Percentiles rank a stretch among this genome's conserved stretches.
Evolutionary conservation across 1,140 invertebrate species (phyloP).

Genomic region (Eupristina koningsbergeri): DNA sequence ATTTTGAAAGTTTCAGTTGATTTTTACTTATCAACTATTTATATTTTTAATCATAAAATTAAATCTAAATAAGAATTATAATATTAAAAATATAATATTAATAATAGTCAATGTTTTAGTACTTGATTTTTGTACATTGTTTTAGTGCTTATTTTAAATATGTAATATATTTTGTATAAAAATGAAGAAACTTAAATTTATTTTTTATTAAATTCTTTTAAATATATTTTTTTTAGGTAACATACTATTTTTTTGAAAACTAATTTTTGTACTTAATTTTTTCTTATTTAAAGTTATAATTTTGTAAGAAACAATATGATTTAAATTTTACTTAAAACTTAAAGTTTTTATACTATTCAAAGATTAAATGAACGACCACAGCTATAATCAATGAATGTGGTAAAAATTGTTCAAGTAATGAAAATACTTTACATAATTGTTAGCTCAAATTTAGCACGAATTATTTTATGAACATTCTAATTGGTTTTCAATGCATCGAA

Average conservation of each 20-base stretch:
- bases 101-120: not conserved
- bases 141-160: not conserved
- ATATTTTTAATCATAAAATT: not conserved
- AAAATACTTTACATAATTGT: too few species aligned
- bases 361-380: not conserved
- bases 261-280: not conserved
- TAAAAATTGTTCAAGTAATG: not conserved
- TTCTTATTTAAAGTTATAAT: not conserved
- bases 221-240: not conserved
- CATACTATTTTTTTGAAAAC: not conserved
- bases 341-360: not conserved
- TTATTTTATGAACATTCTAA: not conserved
- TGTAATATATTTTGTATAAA: not conserved
- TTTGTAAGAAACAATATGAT: not conserved
- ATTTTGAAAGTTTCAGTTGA: too few species aligned
- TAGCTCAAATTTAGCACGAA: not conserved
- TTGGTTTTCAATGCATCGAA: slow-evolving; percentile 10
- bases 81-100: not conserved
- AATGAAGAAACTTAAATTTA: not conserved
- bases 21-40: too few species aligned
- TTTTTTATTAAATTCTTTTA: not conserved
- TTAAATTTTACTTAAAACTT: not conserved
- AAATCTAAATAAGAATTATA: not conserved
- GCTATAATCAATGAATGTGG: not conserved
- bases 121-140: not conserved